phyloP scores from a whole-genome alignment of 2,888 invertebrate species.

The Eustalomyia histrio region DNA sequence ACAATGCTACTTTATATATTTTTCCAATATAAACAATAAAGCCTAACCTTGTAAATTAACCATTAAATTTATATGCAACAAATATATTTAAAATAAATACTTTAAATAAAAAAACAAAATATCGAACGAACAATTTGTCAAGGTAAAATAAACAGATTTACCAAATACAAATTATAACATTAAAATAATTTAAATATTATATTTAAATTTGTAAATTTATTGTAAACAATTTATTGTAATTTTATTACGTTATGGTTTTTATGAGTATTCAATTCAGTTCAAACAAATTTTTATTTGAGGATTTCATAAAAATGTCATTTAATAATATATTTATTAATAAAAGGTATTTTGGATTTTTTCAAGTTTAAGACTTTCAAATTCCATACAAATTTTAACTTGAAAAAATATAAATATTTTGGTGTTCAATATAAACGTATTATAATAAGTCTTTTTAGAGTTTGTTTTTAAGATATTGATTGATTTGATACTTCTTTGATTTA shows the following conservation, averaged over 20 bases:
- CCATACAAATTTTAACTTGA: too few relatives aligned
- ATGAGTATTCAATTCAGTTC: too few relatives aligned
- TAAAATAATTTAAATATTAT: not conserved
- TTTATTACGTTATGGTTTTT: too few relatives aligned
- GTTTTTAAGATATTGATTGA: not conserved
- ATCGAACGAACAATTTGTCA: not conserved
- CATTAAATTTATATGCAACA: slow-evolving; percentile 27
- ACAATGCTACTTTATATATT: not conserved
- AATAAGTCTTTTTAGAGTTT: too few relatives aligned
- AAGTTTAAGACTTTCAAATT: too few relatives aligned
- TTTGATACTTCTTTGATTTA: not conserved
- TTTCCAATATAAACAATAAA: slow-evolving; percentile 1
- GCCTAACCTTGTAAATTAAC: slow-evolving; percentile 5
- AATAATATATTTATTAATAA: too few relatives aligned
- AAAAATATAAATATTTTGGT: too few relatives aligned
- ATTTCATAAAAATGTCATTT: too few relatives aligned
- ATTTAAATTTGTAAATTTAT: not conserved
- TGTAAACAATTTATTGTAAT: not conserved
- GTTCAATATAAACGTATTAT: too few relatives aligned
- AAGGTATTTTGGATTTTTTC: too few relatives aligned
- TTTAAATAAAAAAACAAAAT: not conserved
- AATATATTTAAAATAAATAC: not conserved
- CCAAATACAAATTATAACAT: not conserved
- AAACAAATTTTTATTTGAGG: too few relatives aligned
- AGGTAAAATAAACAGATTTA: not conserved